phyloP scores from a whole-genome alignment of 2,797 vertebrate species.

The Alosa sapidissima region DNA sequence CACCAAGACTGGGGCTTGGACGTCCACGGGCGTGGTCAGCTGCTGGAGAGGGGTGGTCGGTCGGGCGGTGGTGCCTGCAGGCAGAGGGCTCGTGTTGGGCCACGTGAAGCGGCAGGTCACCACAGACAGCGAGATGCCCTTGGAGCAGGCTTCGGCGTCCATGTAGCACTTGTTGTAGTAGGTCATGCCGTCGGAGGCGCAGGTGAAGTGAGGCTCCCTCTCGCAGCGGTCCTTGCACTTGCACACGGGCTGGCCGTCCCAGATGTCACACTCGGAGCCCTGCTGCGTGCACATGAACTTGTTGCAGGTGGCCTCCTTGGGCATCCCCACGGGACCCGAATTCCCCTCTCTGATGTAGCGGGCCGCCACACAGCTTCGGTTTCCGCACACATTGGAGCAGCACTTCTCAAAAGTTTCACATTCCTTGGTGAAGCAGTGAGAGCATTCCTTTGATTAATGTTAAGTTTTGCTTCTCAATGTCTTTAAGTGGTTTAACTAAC shows the following conservation, averaged over 20 bases:
- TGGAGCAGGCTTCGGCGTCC: slow-evolving; percentile 97
- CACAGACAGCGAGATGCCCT: slow-evolving; percentile 81
- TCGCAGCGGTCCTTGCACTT: slow-evolving; percentile 97
- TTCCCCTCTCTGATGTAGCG: slow-evolving; percentile 91
- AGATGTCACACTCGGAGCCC: slow-evolving; percentile 95
- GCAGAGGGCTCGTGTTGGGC: slow-evolving; percentile 81
- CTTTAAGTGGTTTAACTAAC: neutral
- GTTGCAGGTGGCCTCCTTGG: slow-evolving; percentile 90
- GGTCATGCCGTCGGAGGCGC: slow-evolving; percentile 95
- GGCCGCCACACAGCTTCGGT: slow-evolving; percentile 93
- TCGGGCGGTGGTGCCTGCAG: slow-evolving; percentile 74
- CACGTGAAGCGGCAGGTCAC: slow-evolving; percentile 82
- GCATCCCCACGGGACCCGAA: slow-evolving; percentile 88
- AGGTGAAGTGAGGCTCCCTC: slow-evolving; percentile 96
- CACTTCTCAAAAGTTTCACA: slow-evolving; percentile 97
- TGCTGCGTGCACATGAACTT: slow-evolving; percentile 96
- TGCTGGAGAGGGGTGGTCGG: slow-evolving; percentile 78
- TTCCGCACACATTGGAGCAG: slow-evolving; percentile 95
- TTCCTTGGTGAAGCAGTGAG: slow-evolving; percentile 73
- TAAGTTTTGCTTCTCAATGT: neutral
- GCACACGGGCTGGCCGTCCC: slow-evolving; percentile 95
- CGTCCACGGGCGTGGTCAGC: slow-evolving; percentile 67
- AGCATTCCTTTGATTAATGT: neutral
- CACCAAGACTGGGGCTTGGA: slow-evolving; percentile 71
- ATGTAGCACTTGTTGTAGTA: slow-evolving; percentile 99